Percentiles rank a stretch among this genome's conserved stretches.
These are phyloP conservation scores for Hydrozoanthus tunicans DNA, from an alignment of 64 coral and sea anemone genomes.

Conservation along the genomic window DNA sequence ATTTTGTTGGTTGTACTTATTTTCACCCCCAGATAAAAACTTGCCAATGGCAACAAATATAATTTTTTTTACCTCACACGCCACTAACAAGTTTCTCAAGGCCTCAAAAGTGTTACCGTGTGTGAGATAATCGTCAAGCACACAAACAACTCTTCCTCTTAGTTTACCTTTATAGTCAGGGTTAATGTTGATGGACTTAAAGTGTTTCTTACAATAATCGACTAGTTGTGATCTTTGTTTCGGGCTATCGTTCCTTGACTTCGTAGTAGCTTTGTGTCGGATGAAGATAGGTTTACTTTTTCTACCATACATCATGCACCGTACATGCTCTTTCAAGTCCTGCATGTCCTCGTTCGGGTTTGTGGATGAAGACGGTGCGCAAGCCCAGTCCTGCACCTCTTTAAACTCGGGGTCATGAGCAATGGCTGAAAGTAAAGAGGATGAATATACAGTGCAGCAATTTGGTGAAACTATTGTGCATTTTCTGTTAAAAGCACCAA, in stretches of 20 bases:
- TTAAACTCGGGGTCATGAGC: conserved; percentile 55
- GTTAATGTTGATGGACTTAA: conserved; percentile 47
- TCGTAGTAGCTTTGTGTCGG: neutral
- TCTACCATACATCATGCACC: conserved; percentile 58
- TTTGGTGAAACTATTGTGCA: too few relatives aligned
- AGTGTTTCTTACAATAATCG: conserved; percentile 65
- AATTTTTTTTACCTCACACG: conserved; percentile 55
- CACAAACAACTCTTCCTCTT: conserved; percentile 64
- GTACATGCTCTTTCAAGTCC: conserved; percentile 47
- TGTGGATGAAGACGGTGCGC: conserved; percentile 58
- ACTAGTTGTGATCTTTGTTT: neutral
- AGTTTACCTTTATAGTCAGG: conserved; percentile 39
- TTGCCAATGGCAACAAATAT: conserved; percentile 76
- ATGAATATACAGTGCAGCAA: neutral
- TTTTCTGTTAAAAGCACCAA: neutral
- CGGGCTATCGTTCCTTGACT: conserved; percentile 25
- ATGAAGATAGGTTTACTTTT: conserved; percentile 49
- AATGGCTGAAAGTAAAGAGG: conserved; percentile 45
- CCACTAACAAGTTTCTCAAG: conserved; percentile 54
- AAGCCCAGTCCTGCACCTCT: conserved; percentile 66
- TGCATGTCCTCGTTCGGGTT: conserved; percentile 26
- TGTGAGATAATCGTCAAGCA: conserved; percentile 60
- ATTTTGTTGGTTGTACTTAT: neutral
- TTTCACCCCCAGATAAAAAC: neutral
- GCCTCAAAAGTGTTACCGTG: conserved; percentile 53